These are phyloP conservation scores for Selenia dentaria DNA, from an alignment of 2,888 invertebrate species.

Conservation along the genomic window DNA sequence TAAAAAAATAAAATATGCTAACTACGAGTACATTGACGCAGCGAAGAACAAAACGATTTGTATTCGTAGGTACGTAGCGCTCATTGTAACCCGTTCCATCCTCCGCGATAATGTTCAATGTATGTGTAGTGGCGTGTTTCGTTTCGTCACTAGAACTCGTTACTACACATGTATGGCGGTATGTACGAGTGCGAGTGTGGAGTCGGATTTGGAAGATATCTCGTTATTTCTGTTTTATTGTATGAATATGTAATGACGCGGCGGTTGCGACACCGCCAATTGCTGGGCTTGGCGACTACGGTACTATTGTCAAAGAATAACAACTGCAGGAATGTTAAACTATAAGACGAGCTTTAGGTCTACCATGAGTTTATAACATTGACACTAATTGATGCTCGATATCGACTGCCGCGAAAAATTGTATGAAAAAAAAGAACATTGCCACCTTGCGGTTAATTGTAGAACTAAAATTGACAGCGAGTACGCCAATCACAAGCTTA, in stretches of 20 bases:
- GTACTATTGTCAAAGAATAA: slow-evolving; percentile 64
- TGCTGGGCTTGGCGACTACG: slow-evolving; percentile 66
- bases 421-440: too few species aligned
- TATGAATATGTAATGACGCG: slow-evolving; percentile 75
- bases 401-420: too few species aligned
- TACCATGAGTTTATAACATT: too few species aligned
- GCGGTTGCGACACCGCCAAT: slow-evolving; percentile 75
- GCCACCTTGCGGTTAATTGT: too few species aligned
- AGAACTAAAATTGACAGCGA: too few species aligned
- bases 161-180: slow-evolving; percentile 25
- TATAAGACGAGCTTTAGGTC: too few species aligned
- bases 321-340: background rate
- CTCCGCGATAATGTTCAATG: slow-evolving; percentile 36
- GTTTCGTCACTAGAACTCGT: slow-evolving; percentile 30
- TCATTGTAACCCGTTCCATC: slow-evolving; percentile 42
- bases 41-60: slow-evolving; percentile 38
- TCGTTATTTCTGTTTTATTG: slow-evolving; percentile 81
- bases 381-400: too few species aligned
- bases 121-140: slow-evolving; percentile 31
- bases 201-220: slow-evolving; percentile 57
- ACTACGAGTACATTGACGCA: background rate
- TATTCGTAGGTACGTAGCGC: slow-evolving; percentile 36
- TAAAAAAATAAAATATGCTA: too few species aligned
- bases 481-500: too few species aligned
- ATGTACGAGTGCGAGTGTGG: slow-evolving; percentile 41